Evolutionary conservation across 2,797 vertebrate species (phyloP).

Genomic region (Tauraco hartlaubi): DNA sequence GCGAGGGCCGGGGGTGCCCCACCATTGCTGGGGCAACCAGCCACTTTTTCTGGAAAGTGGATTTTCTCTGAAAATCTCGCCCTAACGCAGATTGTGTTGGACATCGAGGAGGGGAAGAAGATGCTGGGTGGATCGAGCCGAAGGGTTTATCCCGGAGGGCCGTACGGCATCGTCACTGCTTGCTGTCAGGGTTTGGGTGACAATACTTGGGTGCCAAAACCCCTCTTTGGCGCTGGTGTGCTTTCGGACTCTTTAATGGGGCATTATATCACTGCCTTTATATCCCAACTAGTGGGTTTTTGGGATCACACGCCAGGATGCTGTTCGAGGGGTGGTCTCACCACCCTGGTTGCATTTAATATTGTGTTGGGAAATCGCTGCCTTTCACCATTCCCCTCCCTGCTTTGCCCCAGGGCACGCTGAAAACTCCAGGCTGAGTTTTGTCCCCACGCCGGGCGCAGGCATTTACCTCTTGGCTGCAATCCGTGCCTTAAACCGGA

Average conservation of each 20-base stretch:
- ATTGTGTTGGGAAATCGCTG: fast-evolving
- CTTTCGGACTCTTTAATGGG: background rate
- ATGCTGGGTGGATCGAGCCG: fast-evolving
- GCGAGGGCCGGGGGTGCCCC: background rate
- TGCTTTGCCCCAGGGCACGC: fast-evolving
- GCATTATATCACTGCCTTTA: background rate
- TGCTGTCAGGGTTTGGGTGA: background rate
- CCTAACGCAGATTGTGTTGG: fast-evolving
- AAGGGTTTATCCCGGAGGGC: background rate
- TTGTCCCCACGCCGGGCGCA: fast-evolving
- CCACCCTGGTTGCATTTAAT: background rate
- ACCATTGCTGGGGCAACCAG: background rate
- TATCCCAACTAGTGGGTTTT: background rate
- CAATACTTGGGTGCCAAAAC: fast-evolving
- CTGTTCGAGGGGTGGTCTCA: fast-evolving
- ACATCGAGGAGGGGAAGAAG: background rate
- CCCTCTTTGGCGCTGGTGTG: background rate
- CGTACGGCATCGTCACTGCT: fast-evolving
- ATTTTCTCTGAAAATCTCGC: background rate
- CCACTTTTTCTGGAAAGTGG: background rate
- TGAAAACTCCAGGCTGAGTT: background rate
- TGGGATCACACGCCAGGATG: background rate
- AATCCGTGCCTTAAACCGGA: background rate
- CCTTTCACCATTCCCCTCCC: background rate
- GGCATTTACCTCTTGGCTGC: background rate